Percentiles rank a stretch among this genome's conserved stretches.
phyloP scores from a whole-genome alignment of 1,140 invertebrate species.

The Sesamia nonagrioides region DNA sequence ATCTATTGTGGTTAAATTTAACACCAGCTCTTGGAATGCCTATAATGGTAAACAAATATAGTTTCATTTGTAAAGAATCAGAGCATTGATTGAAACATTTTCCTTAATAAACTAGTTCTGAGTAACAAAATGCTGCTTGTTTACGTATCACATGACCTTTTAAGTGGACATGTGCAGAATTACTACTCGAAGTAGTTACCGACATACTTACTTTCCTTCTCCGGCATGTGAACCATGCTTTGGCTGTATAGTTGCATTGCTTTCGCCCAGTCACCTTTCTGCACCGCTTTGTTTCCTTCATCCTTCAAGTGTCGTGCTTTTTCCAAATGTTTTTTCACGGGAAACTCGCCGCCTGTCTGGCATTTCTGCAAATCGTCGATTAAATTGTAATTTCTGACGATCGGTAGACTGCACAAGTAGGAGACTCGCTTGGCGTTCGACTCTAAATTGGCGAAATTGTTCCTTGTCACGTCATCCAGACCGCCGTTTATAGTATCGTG shows the following conservation, averaged over 20 bases:
- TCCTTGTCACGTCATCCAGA: slow-evolving; percentile 78
- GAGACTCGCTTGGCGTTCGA: slow-evolving; percentile 75
- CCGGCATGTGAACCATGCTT: slow-evolving; percentile 90
- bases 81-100: background rate
- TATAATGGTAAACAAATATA: background rate
- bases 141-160: slow-evolving; percentile 24
- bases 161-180: background rate
- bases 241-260: slow-evolving; percentile 93
- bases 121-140: slow-evolving; percentile 7
- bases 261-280: slow-evolving; percentile 91
- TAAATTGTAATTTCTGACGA: slow-evolving; percentile 75
- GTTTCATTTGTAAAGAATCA: background rate
- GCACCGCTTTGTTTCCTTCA: slow-evolving; percentile 93
- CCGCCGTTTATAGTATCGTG: slow-evolving; percentile 75
- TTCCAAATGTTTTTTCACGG: slow-evolving; percentile 89
- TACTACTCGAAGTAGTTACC: background rate
- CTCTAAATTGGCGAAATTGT: slow-evolving; percentile 85
- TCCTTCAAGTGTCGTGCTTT: slow-evolving; percentile 91
- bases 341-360: slow-evolving; percentile 68
- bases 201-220: slow-evolving; percentile 88
- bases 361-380: slow-evolving; percentile 70
- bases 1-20: background rate
- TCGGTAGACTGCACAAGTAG: slow-evolving; percentile 75
- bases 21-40: background rate
- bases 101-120: background rate